Conservation (phyloP, 92 coral and sea anemone genomes). For the Porites divaricata region DNA sequence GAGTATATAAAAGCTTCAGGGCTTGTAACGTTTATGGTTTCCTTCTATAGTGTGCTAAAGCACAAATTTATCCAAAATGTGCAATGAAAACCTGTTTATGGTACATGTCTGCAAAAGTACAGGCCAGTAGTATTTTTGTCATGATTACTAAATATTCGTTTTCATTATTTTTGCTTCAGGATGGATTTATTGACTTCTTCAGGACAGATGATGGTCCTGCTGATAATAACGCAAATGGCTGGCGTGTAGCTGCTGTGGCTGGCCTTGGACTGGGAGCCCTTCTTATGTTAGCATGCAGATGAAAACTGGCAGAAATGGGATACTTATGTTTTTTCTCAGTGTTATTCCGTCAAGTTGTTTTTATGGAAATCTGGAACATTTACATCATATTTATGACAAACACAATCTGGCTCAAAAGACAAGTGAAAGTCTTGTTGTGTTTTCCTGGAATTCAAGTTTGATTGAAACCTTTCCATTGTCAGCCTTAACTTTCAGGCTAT, state of each 20-base stretch:
- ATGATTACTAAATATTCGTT: not conserved
- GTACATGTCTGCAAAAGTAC: not conserved
- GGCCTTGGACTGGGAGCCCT: conserved; percentile 96
- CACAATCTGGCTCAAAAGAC: not conserved
- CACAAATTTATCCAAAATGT: too few species aligned
- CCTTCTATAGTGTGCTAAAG: too few species aligned
- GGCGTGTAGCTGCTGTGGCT: conserved; percentile 90
- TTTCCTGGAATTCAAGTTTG: not conserved
- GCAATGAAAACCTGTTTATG: too few species aligned
- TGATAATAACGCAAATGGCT: conserved; percentile 49
- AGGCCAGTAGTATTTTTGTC: not conserved
- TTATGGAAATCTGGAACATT: not conserved
- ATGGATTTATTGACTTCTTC: conserved; percentile 88
- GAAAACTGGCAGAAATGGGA: not conserved
- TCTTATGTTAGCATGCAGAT: conserved; percentile 85
- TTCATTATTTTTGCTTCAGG: conserved; percentile 50
- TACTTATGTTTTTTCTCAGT: not conserved
- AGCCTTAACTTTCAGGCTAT: not conserved
- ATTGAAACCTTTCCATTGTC: not conserved
- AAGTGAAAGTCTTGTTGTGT: not conserved
- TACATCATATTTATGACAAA: not conserved
- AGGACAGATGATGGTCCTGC: conserved; percentile 51
- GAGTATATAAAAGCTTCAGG: too few species aligned
- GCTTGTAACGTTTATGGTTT: too few species aligned
- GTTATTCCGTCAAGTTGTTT: not conserved